phyloP scores from a whole-genome alignment of 2,888 invertebrate species.

The Troides aeacus region DNA sequence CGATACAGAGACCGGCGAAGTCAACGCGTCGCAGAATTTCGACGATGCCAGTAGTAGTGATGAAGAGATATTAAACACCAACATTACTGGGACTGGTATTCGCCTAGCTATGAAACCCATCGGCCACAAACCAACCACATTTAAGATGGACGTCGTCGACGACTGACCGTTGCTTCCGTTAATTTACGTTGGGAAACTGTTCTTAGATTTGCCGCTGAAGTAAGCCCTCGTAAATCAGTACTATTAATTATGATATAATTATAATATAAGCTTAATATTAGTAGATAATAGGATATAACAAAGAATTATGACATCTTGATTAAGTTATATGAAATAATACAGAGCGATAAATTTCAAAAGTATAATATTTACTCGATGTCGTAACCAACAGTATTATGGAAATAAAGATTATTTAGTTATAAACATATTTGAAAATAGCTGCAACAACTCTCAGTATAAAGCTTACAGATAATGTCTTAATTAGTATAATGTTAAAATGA shows the following conservation, averaged over 20 bases:
- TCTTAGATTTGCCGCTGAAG: constrained; percentile 2
- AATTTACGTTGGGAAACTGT: background rate
- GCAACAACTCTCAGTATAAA: background rate
- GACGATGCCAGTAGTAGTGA: constrained; percentile 71
- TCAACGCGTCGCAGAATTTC: constrained; percentile 57
- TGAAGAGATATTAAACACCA: constrained; percentile 65
- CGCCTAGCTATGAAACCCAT: constrained; percentile 70
- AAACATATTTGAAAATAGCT: background rate
- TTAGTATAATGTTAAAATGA: background rate
- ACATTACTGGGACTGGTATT: constrained; percentile 52
- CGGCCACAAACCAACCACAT: constrained; percentile 57
- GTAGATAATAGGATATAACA: constrained; percentile 1
- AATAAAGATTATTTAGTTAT: background rate
- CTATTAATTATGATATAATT: constrained; percentile 6
- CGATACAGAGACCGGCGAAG: constrained; percentile 62
- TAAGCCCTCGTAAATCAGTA: background rate
- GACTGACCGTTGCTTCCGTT: constrained; percentile 51
- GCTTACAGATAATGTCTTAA: background rate
- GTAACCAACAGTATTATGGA: constrained; percentile 14
- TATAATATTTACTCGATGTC: constrained; percentile 2
- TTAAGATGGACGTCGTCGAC: constrained; percentile 68
- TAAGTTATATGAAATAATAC: background rate
- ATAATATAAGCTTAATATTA: constrained; percentile 14
- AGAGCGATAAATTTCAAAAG: background rate
- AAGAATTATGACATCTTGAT: background rate